Evolutionary conservation across 2,797 vertebrate species (phyloP).

Genomic region (Tapera naevia): DNA sequence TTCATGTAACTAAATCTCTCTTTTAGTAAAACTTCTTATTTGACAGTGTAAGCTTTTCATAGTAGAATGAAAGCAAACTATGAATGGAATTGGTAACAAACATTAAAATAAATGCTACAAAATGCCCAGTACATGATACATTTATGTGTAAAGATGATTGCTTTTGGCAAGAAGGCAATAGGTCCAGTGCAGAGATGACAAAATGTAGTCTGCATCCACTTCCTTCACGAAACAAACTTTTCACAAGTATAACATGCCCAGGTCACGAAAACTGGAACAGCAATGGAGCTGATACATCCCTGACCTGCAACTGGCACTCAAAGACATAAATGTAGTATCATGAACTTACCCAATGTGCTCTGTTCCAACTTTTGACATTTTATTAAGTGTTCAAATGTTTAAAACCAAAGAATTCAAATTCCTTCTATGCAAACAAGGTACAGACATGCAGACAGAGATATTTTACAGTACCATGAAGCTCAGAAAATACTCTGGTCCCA

Average conservation of each 20-base stretch:
- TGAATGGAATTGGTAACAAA: not conserved
- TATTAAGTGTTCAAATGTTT: not conserved
- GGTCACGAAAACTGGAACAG: not conserved
- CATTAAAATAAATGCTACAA: not conserved
- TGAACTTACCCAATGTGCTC: not conserved
- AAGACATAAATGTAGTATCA: not conserved
- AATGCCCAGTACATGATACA: not conserved
- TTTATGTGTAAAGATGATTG: not conserved
- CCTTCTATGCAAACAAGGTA: not conserved
- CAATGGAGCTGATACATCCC: not conserved
- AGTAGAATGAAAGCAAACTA: not conserved
- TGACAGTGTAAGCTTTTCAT: not conserved
- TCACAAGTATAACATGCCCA: not conserved
- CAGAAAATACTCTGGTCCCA: not conserved
- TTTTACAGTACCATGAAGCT: not conserved
- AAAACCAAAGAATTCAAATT: not conserved
- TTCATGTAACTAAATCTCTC: not conserved
- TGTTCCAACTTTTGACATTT: not conserved
- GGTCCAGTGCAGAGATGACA: not conserved
- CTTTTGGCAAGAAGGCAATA: not conserved
- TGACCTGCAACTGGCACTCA: not conserved
- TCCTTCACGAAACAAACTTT: not conserved
- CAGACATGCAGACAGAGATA: not conserved
- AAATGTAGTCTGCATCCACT: not conserved
- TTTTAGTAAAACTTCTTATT: slow-evolving; percentile 10